phyloP scores from a whole-genome alignment of 2,888 invertebrate genomes.

The Megaustenia siamemsis region DNA sequence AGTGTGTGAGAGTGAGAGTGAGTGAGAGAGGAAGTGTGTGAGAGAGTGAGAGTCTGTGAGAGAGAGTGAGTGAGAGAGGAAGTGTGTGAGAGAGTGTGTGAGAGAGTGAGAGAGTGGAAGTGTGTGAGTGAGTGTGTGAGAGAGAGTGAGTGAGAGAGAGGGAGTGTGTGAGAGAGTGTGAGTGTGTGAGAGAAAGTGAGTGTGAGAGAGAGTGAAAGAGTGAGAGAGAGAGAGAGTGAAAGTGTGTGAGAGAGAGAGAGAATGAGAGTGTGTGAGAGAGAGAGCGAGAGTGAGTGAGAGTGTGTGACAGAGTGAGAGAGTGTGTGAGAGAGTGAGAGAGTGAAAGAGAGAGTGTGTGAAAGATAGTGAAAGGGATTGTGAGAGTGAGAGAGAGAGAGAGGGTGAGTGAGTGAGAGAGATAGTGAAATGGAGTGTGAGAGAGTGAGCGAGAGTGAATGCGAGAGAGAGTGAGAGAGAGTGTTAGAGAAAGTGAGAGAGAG shows the following conservation, averaged over 20 bases:
- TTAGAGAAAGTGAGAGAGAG: too few species aligned
- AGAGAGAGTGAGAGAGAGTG: not conserved
- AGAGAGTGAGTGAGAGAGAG: not conserved
- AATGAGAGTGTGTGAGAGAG: not conserved
- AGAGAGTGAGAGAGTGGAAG: too few species aligned
- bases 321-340: not conserved
- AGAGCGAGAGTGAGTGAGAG: not conserved
- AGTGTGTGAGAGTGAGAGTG: too few species aligned
- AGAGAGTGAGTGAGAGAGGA: too few species aligned
- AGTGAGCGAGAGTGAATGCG: not conserved
- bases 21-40: too few species aligned
- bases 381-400: not conserved
- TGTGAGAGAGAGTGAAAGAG: not conserved
- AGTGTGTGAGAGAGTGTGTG: too few species aligned
- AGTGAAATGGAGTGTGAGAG: not conserved
- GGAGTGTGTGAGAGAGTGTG: not conserved
- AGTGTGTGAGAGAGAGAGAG: not conserved
- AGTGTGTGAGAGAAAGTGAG: not conserved
- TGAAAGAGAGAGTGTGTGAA: not conserved
- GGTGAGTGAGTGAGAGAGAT: not conserved
- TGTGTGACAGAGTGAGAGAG: not conserved
- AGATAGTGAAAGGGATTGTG: not conserved
- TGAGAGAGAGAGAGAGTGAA: constrained; percentile 1
- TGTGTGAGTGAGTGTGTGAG: not conserved
- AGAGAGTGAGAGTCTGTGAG: too few species aligned